phyloP scores from a whole-genome alignment of 2,797 vertebrate genomes.

The Danio kyathit region DNA sequence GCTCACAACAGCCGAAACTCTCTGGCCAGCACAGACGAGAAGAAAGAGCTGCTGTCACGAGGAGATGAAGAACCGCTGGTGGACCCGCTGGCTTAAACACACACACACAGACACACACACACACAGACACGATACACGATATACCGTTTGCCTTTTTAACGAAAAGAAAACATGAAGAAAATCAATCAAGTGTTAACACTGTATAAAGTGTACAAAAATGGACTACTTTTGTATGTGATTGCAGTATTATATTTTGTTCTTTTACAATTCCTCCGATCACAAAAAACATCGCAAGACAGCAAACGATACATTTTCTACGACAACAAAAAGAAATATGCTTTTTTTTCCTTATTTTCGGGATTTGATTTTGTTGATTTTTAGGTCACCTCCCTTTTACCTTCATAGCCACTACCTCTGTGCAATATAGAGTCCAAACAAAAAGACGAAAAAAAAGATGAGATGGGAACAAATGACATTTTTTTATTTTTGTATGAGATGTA shows the following conservation, averaged over 20 bases:
- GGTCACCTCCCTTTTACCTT: conserved; percentile 77
- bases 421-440: conserved; percentile 77
- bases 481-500: conserved; percentile 88
- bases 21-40: conserved; percentile 97
- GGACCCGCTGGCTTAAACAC: conserved; percentile 87
- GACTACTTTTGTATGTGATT: conserved; percentile 99
- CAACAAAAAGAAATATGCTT: conserved; percentile 75
- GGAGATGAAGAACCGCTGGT: conserved; percentile 91
- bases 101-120: no score
- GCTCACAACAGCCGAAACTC: conserved; percentile 95
- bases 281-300: conserved; percentile 23
- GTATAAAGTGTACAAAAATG: conserved; percentile 86
- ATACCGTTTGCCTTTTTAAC: conserved; percentile 76
- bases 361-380: conserved; percentile 62
- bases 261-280: conserved; percentile 80
- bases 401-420: conserved; percentile 87
- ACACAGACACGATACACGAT: no score
- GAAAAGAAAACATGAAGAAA: conserved; percentile 72
- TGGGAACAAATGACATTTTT: conserved; percentile 79
- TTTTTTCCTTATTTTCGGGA: conserved; percentile 76
- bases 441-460: conserved; percentile 69
- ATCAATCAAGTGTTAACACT: conserved; percentile 74
- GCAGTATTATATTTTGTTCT: conserved; percentile 98
- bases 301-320: background rate
- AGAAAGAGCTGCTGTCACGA: conserved; percentile 91